phyloP scores from a whole-genome alignment of 2,113 vertebrate genomes.

The Nycticebus coucang region DNA sequence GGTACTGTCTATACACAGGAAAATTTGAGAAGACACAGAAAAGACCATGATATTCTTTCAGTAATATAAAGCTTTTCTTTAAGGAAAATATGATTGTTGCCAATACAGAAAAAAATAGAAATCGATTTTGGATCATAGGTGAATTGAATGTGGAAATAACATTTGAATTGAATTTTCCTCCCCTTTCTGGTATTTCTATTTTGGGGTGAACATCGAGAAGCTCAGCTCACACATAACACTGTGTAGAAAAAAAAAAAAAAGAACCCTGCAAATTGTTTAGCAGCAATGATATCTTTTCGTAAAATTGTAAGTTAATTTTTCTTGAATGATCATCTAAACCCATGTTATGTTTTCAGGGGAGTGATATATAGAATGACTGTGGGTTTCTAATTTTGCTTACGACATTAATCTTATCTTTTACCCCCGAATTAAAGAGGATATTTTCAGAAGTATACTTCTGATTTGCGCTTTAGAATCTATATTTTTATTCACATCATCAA shows the following conservation, averaged over 20 bases:
- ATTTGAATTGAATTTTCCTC: background rate
- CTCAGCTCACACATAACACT: too few relatives aligned
- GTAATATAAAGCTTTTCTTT: background rate
- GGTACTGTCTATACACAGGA: background rate
- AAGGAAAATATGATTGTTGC: background rate
- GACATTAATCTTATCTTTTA: conserved; percentile 49
- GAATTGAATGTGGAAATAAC: background rate
- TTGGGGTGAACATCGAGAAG: background rate
- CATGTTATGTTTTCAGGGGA: background rate
- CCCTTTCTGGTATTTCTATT: background rate
- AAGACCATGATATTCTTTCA: background rate
- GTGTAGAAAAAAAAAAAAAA: background rate
- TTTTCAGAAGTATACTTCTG: conserved; percentile 35
- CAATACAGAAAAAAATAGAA: background rate
- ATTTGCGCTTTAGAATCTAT: conserved; percentile 27
- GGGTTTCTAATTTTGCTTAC: conserved; percentile 45
- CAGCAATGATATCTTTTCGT: background rate
- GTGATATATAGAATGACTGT: background rate
- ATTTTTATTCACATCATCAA: background rate
- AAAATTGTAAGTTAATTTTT: conserved; percentile 14
- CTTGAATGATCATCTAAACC: background rate
- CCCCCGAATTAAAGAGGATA: background rate
- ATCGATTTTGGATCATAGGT: background rate
- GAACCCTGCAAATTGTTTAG: background rate
- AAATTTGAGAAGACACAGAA: background rate